phyloP scores from a whole-genome alignment of 2,113 vertebrate genomes.

The Phrynocephalus versicolor region DNA sequence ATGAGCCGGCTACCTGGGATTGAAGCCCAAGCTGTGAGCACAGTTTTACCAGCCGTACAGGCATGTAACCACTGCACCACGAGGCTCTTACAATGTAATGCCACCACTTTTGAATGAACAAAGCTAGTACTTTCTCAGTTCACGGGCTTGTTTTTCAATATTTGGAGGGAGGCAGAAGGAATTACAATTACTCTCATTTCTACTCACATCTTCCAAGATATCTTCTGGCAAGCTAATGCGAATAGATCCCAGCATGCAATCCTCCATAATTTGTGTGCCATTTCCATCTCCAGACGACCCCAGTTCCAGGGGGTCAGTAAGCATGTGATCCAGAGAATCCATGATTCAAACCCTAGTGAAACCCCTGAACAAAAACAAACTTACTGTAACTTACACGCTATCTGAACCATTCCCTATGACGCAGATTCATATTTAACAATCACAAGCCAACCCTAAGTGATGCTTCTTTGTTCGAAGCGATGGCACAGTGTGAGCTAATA shows the following conservation, averaged over 20 bases:
- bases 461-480: neutral
- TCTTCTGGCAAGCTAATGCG: constrained; percentile 91
- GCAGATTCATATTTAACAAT: neutral
- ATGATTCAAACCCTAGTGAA: constrained; percentile 66
- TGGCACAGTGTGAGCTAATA: neutral
- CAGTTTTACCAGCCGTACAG: too few relatives aligned
- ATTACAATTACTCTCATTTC: neutral
- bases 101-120: neutral
- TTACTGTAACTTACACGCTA: neutral
- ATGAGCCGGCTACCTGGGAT: too few relatives aligned
- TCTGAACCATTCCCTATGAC: neutral
- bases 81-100: too few relatives aligned
- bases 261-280: constrained; percentile 87
- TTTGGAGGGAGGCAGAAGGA: accelerated
- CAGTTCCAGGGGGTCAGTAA: constrained; percentile 88
- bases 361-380: constrained; percentile 6
- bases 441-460: neutral
- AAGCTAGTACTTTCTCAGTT: neutral
- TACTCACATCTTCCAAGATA: constrained; percentile 93
- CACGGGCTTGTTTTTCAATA: accelerated
- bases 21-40: too few relatives aligned
- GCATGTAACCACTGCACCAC: too few relatives aligned
- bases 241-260: constrained; percentile 89
- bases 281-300: constrained; percentile 78
- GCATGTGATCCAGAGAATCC: constrained; percentile 91